Percentiles rank a stretch among this genome's conserved stretches.
Evolutionary conservation across 53 echinoderm and acorn worm genomes (phyloP).

Genomic region (Zoroaster sp.): DNA sequence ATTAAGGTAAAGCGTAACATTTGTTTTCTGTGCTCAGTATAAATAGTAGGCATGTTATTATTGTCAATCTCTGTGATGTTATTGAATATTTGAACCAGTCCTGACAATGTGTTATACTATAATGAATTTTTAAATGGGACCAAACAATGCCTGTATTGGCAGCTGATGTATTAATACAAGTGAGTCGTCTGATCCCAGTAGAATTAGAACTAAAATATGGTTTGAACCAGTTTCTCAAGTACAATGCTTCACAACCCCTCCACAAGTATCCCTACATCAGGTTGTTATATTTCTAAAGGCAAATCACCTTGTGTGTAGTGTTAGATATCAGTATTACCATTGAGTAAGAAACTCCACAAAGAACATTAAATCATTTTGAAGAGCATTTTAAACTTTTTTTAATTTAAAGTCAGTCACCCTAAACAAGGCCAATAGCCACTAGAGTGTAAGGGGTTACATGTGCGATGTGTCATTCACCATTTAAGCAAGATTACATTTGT

Average conservation of each 20-base stretch:
- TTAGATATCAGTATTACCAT: background rate
- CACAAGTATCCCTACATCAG: background rate
- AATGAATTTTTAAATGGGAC: conserved; percentile 12
- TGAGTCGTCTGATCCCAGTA: background rate
- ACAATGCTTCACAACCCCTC: background rate
- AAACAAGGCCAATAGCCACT: no score
- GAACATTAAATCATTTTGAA: no score
- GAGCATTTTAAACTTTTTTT: no score
- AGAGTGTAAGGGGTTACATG: no score
- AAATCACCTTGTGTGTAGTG: background rate
- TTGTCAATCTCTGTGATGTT: background rate
- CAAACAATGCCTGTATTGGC: conserved; percentile 11
- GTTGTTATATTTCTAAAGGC: background rate
- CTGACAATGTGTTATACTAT: background rate
- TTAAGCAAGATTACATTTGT: no score
- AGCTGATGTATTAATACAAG: background rate
- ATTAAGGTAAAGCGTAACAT: background rate
- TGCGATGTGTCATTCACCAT: no score
- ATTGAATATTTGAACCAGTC: background rate
- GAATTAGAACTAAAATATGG: background rate
- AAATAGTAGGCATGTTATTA: background rate
- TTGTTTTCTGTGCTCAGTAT: background rate
- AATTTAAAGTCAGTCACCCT: no score
- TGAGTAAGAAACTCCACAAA: no score
- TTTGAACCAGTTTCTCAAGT: background rate